phyloP scores from a whole-genome alignment of 23 tunicate genomes.

The Styela plicata region DNA sequence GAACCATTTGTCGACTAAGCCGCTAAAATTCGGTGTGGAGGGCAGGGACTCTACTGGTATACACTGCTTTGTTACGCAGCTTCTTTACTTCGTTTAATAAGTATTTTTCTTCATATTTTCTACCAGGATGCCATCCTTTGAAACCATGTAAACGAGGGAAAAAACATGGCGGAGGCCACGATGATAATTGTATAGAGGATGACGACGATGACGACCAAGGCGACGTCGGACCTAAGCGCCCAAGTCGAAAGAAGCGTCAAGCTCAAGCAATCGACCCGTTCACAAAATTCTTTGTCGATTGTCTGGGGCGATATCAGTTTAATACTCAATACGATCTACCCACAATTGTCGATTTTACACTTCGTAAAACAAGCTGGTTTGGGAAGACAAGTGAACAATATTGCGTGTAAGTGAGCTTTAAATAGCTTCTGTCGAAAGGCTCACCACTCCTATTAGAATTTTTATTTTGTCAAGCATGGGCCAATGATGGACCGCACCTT shows the following conservation, averaged over 20 bases:
- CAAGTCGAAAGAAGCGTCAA: background rate
- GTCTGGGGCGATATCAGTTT: background rate
- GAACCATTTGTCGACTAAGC: too few species aligned
- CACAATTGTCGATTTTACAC: background rate
- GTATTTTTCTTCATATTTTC: too few species aligned
- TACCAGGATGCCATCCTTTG: background rate
- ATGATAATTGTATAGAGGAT: background rate
- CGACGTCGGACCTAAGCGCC: constrained; percentile 7
- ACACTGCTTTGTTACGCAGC: too few species aligned
- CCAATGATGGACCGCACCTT: too few species aligned
- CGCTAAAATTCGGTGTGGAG: too few species aligned
- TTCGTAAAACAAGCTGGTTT: background rate
- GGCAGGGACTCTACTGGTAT: too few species aligned
- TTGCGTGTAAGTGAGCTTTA: background rate
- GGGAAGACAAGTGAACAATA: background rate
- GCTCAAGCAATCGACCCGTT: background rate
- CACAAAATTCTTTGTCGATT: background rate
- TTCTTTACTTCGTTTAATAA: too few species aligned
- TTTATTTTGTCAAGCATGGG: too few species aligned
- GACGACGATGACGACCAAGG: background rate
- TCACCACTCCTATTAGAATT: too few species aligned
- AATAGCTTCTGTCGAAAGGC: too few species aligned
- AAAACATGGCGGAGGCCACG: background rate
- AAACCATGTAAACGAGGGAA: background rate
- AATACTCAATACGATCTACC: background rate